phyloP scores from a whole-genome alignment of 2,113 vertebrate species.

The Chionomys nivalis region DNA sequence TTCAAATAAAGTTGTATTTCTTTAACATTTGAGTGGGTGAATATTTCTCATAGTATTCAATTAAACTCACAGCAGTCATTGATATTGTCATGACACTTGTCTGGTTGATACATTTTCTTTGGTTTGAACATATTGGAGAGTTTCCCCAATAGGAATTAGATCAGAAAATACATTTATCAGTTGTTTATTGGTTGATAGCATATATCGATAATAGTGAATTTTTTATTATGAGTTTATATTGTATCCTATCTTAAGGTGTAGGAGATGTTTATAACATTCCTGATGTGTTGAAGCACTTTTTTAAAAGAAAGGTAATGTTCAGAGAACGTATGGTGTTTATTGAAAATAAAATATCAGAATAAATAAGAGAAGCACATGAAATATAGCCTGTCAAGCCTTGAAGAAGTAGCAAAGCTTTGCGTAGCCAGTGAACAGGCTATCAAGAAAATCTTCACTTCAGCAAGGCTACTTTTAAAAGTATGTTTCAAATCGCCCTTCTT shows the following conservation, averaged over 20 bases:
- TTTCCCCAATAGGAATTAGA: constrained; percentile 6
- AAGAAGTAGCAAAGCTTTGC: background rate
- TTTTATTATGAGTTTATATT: background rate
- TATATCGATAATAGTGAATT: background rate
- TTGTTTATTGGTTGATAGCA: constrained; percentile 1
- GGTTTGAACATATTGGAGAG: constrained; percentile 34
- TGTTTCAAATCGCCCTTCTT: background rate
- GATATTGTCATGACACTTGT: constrained; percentile 6
- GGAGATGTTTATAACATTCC: constrained; percentile 23
- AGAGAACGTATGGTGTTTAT: background rate
- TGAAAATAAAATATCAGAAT: constrained; percentile 3
- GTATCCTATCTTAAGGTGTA: background rate
- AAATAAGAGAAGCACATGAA: constrained; percentile 37
- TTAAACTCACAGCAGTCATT: constrained; percentile 22
- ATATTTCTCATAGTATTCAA: constrained; percentile 15
- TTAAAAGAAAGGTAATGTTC: background rate
- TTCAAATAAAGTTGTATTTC: constrained; percentile 23
- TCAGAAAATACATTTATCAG: background rate
- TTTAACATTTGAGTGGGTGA: background rate
- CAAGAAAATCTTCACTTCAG: background rate
- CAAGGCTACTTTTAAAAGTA: constrained; percentile 1
- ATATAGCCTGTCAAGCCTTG: background rate
- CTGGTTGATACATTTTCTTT: background rate
- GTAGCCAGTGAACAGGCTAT: background rate
- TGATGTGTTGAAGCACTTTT: background rate